phyloP scores from a whole-genome alignment of 2,113 vertebrate genomes.

The Syngnathoides biaculeatus region DNA sequence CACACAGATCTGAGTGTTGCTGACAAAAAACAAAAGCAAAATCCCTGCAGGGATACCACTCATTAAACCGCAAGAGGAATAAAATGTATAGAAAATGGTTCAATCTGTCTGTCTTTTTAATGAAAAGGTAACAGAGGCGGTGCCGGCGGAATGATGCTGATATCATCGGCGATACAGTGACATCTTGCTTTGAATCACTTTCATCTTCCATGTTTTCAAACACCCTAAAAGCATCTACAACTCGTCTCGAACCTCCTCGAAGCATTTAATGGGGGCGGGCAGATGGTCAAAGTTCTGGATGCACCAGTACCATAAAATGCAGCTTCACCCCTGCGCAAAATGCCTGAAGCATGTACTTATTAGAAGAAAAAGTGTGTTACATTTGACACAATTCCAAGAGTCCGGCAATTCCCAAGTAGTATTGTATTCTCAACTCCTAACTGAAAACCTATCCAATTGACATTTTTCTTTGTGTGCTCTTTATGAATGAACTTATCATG shows the following conservation, averaged over 20 bases:
- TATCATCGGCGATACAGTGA: background rate
- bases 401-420: too few relatives aligned
- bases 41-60: background rate
- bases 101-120: background rate
- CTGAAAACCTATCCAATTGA: too few relatives aligned
- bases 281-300: conserved; percentile 14
- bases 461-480: too few relatives aligned
- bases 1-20: background rate
- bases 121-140: background rate
- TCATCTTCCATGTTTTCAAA: background rate
- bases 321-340: conserved; percentile 16
- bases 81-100: background rate
- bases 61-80: background rate
- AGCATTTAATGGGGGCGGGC: background rate
- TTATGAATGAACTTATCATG: too few relatives aligned
- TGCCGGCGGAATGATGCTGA: background rate
- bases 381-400: too few relatives aligned
- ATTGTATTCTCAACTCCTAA: too few relatives aligned
- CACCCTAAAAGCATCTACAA: background rate
- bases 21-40: background rate
- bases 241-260: background rate
- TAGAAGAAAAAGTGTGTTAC: background rate
- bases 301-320: background rate
- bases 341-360: conserved; percentile 4
- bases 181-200: too few relatives aligned